Evolutionary conservation across 2,888 invertebrate species (phyloP).

Genomic region (Dynastes maya): DNA sequence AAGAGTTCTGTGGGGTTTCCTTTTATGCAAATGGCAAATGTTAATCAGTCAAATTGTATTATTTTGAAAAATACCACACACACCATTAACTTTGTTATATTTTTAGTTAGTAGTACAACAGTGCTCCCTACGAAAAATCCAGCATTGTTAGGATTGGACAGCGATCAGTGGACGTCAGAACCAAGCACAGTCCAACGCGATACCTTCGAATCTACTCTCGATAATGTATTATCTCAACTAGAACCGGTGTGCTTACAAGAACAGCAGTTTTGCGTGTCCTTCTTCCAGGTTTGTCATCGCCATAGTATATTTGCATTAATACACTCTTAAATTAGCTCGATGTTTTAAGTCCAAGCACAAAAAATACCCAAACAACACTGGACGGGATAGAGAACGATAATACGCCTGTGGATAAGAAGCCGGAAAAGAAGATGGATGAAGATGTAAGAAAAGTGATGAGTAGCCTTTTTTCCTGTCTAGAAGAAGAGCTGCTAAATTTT

Average conservation of each 20-base stretch:
- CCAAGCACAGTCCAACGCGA: constrained; percentile 75
- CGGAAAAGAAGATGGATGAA: constrained; percentile 82
- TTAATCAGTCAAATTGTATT: too few relatives aligned
- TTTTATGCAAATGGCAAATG: too few relatives aligned
- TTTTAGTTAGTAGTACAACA: constrained; percentile 57
- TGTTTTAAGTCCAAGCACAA: constrained; percentile 73
- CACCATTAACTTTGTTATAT: neutral
- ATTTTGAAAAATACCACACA: too few relatives aligned
- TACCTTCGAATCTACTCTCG: constrained; percentile 80
- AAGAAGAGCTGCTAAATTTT: constrained; percentile 89
- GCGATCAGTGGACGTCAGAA: constrained; percentile 78
- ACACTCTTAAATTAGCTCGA: constrained; percentile 71
- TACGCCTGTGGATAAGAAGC: constrained; percentile 71
- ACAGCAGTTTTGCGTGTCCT: constrained; percentile 94
- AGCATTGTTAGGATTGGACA: constrained; percentile 75
- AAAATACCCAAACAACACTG: constrained; percentile 75
- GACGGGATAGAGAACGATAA: constrained; percentile 69
- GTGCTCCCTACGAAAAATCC: constrained; percentile 62
- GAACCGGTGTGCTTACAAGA: constrained; percentile 95
- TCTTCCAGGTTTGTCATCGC: constrained; percentile 78
- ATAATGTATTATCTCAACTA: constrained; percentile 89
- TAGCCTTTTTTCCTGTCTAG: constrained; percentile 90
- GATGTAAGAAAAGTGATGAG: constrained; percentile 91
- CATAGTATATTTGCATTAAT: constrained; percentile 72
- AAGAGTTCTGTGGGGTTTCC: too few relatives aligned